Base-by-base conservation (phyloP, 2,797 vertebrate genomes). In the Centroberyx gerrardi region DNA sequence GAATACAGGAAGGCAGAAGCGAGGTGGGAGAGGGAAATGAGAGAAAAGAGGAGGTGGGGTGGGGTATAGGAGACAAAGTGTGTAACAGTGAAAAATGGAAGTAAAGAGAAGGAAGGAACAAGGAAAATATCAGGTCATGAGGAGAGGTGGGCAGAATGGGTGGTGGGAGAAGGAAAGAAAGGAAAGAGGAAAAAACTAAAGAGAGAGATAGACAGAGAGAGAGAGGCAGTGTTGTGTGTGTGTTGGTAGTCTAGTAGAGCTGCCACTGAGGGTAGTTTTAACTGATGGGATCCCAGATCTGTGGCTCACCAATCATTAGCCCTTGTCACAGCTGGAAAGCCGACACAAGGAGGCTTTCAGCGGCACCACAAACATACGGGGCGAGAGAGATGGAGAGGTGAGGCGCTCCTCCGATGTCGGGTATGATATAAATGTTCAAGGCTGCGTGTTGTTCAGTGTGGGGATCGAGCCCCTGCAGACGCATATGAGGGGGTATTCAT, bases 251-350 rank as follows among this genome's bases (percentile, higher is more conserved):
- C 77, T 70, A 82, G 78, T 12, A 56, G 68, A 74, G 70, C 83
- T 93, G 89, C 84, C 89, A 91, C 72, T 77, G 74, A 71, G 79
- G 85, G 76, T 84, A 81, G 69, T 82, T 90, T 87, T 89, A 90
- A 91, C 88, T 90, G 91, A 94, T 94, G 87, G 85, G 86, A 87
- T 88, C 83, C 87, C 68, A 82, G 83, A 90, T 91, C 83, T 82
- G 78, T 75, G 77, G 76, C 81, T 87, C 86, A 90, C 89, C 79
- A 88, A 91, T 92, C 91, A 92, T 92, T 90, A 90, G 83, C 81
- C 72, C 69, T 62, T 87, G 90, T 90, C 90, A 90, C 84, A 84
- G 84, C 72, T 81, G 83, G 77, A 82, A 85, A 85, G 81, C 48
- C 78, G 80, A 80, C 71, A 72, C 66, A 75, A 82, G 75, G 55